These are phyloP conservation scores for Plemyria rubiginata DNA, from an alignment of 2,888 invertebrate genomes.

Conservation along the genomic window DNA sequence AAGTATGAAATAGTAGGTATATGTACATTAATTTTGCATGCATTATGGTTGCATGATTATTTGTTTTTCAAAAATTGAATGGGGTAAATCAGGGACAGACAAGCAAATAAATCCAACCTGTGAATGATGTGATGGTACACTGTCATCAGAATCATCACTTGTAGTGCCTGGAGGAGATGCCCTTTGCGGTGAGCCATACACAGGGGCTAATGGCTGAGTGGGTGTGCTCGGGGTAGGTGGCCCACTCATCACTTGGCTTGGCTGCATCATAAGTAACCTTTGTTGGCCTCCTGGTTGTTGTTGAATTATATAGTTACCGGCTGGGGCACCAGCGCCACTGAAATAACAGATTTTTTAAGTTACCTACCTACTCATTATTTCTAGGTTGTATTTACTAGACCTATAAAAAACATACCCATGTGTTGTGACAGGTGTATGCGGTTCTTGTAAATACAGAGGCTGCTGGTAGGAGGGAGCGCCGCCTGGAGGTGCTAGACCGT, in stretches of 20 bases:
- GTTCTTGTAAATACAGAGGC: constrained; percentile 88
- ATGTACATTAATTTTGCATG: constrained; percentile 3
- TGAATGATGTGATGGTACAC: constrained; percentile 87
- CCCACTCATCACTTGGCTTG: constrained; percentile 79
- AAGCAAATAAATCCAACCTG: constrained; percentile 61
- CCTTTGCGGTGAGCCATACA: constrained; percentile 86
- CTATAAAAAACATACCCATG: constrained; percentile 62
- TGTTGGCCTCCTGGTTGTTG: constrained; percentile 85
- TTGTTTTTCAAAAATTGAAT: not conserved
- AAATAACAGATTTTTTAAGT: constrained; percentile 34
- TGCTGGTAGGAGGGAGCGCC: constrained; percentile 88
- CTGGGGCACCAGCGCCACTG: constrained; percentile 82
- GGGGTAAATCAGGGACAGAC: not conserved
- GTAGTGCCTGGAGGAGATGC: constrained; percentile 90
- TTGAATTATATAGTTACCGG: constrained; percentile 86
- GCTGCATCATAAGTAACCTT: constrained; percentile 83
- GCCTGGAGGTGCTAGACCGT: constrained; percentile 85
- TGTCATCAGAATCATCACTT: constrained; percentile 95
- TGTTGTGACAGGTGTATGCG: constrained; percentile 78
- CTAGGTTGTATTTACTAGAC: not conserved
- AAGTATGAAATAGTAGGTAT: not conserved
- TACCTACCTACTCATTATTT: not conserved
- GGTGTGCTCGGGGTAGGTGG: constrained; percentile 77
- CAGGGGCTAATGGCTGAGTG: constrained; percentile 66
- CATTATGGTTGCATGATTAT: not conserved